phyloP scores from a whole-genome alignment of 2,113 vertebrate species.

The Labrus mixtus region DNA sequence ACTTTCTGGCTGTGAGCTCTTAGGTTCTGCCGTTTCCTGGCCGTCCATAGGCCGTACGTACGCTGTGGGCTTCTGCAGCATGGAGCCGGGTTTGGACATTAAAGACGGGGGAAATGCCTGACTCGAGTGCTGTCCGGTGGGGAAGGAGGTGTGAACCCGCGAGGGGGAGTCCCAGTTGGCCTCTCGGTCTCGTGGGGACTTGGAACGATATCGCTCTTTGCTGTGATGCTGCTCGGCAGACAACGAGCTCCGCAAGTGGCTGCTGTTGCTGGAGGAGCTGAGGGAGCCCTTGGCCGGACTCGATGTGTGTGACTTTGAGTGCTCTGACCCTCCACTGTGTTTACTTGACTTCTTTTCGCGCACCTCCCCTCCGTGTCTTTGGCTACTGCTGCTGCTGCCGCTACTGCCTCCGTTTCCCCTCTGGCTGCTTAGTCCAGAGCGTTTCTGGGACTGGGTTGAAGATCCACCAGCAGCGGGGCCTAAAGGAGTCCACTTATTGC shows the following conservation, averaged over 20 bases:
- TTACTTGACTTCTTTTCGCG: conserved; percentile 92
- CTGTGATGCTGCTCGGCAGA: conserved; percentile 91
- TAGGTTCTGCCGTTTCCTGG: conserved; percentile 95
- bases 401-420: conserved; percentile 79
- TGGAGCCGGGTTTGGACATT: conserved; percentile 94
- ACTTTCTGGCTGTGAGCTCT: conserved; percentile 90
- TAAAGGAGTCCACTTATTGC: conserved; percentile 97
- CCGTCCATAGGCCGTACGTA: conserved; percentile 99
- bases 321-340: conserved; percentile 89
- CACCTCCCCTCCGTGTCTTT: conserved; percentile 91
- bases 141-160: conserved; percentile 90
- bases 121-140: conserved; percentile 90
- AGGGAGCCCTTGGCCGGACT: conserved; percentile 92
- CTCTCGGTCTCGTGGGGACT: conserved; percentile 94
- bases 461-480: conserved; percentile 89
- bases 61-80: conserved; percentile 97
- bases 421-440: conserved; percentile 85
- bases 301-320: conserved; percentile 91
- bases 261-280: conserved; percentile 83
- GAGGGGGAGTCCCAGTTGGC: conserved; percentile 97
- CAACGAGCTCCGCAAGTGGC: conserved; percentile 88
- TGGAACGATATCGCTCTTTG: conserved; percentile 95
- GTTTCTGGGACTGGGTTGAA: conserved; percentile 90
- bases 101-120: conserved; percentile 96
- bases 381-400: conserved; percentile 76